phyloP scores from a whole-genome alignment of 2,113 vertebrate species.

The Petrocephalus zakoni region DNA sequence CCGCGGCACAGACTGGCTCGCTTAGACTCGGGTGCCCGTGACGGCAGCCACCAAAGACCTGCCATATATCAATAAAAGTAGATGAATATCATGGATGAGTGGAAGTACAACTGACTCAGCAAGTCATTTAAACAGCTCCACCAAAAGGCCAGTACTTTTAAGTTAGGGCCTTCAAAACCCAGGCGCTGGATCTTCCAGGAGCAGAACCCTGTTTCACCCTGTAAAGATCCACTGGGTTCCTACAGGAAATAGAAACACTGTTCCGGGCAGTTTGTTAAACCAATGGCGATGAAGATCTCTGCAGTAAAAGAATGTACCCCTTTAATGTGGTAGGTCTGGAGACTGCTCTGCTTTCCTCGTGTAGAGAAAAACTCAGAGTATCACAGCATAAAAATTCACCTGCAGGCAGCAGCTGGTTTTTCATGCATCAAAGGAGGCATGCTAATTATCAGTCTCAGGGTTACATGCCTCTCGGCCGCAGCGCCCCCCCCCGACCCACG shows the following conservation, averaged over 20 bases:
- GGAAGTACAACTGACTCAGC: background rate
- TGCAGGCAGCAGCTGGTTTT: too few relatives aligned
- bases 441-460: too few relatives aligned
- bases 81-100: background rate
- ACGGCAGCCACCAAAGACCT: background rate
- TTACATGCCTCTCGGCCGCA: background rate
- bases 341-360: too few relatives aligned
- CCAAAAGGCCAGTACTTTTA: background rate
- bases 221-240: background rate
- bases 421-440: too few relatives aligned
- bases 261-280: background rate
- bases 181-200: background rate
- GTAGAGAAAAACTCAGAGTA: too few relatives aligned
- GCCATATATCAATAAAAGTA: background rate
- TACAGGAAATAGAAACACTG: background rate
- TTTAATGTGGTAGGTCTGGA: too few relatives aligned
- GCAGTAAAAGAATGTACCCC: background rate
- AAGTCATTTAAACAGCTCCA: background rate
- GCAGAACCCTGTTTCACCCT: background rate
- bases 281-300: background rate
- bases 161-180: background rate
- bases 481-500: background rate
- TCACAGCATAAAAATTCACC: too few relatives aligned
- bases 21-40: background rate
- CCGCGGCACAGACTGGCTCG: too few relatives aligned